Conservation (phyloP, 2,888 invertebrate genomes). For the Epiblema foenella region DNA sequence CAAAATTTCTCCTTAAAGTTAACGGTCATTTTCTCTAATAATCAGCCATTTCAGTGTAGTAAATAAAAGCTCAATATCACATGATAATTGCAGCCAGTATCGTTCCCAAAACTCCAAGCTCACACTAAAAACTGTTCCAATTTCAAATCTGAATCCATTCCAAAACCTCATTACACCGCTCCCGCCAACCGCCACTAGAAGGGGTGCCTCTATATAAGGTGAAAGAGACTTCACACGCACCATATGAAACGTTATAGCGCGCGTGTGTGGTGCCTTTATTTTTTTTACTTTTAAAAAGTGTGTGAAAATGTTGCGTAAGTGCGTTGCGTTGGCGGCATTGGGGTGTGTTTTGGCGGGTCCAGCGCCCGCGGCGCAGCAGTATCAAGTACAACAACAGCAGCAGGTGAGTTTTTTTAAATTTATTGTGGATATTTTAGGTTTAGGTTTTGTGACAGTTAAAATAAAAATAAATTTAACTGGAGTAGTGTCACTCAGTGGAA, state of each 20-base stretch:
- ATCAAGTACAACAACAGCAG: slow-evolving; percentile 70
- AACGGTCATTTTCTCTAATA: too few species aligned
- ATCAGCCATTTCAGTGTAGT: too few species aligned
- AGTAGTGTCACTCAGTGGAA: background rate
- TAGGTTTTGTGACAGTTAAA: too few species aligned
- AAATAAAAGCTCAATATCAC: too few species aligned
- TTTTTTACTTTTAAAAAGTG: slow-evolving; percentile 57
- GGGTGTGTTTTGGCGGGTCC: slow-evolving; percentile 70
- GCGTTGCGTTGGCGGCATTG: slow-evolving; percentile 70
- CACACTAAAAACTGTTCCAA: slow-evolving; percentile 40
- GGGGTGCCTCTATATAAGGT: slow-evolving; percentile 81
- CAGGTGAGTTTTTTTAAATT: slow-evolving; percentile 66
- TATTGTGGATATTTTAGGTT: background rate
- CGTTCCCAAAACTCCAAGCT: slow-evolving; percentile 24
- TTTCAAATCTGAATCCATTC: slow-evolving; percentile 47
- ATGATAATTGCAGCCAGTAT: slow-evolving; percentile 1
- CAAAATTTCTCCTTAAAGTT: too few species aligned
- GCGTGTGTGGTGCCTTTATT: slow-evolving; percentile 69
- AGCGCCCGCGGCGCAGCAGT: slow-evolving; percentile 61
- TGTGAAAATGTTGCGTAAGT: slow-evolving; percentile 75
- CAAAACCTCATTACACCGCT: slow-evolving; percentile 50
- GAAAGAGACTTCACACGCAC: slow-evolving; percentile 67
- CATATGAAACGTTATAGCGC: slow-evolving; percentile 70
- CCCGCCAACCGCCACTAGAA: slow-evolving; percentile 68
- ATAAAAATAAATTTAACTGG: background rate